These are phyloP conservation scores for Scaptomyza pallida DNA, from an alignment of 1,140 invertebrate species.

Conservation along the genomic window DNA sequence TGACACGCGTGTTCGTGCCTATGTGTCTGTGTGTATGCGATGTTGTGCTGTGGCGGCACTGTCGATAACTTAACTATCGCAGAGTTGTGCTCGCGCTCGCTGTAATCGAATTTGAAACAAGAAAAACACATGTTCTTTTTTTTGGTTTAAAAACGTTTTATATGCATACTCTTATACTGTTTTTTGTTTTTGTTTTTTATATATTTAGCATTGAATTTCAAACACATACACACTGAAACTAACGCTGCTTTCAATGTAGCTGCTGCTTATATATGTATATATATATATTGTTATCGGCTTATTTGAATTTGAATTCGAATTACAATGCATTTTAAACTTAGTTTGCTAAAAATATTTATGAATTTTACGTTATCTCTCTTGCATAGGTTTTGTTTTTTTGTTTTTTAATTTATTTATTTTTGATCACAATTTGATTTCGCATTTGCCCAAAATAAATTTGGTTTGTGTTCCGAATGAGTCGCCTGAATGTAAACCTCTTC, in stretches of 20 bases:
- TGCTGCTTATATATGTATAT: constrained; percentile 16
- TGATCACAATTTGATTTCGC: constrained; percentile 83
- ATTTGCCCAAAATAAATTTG: constrained; percentile 70
- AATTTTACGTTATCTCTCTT: constrained; percentile 34
- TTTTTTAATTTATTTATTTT: constrained; percentile 42
- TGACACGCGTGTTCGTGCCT: not conserved
- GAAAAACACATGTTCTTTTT: constrained; percentile 18
- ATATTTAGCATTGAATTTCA: constrained; percentile 79
- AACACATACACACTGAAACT: constrained; percentile 79
- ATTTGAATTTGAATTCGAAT: constrained; percentile 58
- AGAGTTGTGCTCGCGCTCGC: not conserved
- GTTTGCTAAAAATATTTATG: constrained; percentile 71
- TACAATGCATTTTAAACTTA: constrained; percentile 72
- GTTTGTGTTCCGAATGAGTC: constrained; percentile 78
- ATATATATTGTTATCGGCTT: constrained; percentile 53
- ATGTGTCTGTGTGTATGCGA: not conserved
- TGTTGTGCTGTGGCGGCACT: constrained; percentile 1
- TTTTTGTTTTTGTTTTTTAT: constrained; percentile 21
- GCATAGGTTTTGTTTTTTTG: constrained; percentile 44
- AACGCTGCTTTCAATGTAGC: constrained; percentile 42
- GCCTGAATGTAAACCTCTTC: constrained; percentile 69
- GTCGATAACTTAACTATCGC: constrained; percentile 5
- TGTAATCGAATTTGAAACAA: constrained; percentile 13
- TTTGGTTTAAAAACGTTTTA: constrained; percentile 75
- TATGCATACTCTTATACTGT: constrained; percentile 79